Evolutionary conservation across 2,797 vertebrate species (phyloP), one percentile per base, ranked within the genome.

Genomic region (Thamnophis elegans): DNA sequence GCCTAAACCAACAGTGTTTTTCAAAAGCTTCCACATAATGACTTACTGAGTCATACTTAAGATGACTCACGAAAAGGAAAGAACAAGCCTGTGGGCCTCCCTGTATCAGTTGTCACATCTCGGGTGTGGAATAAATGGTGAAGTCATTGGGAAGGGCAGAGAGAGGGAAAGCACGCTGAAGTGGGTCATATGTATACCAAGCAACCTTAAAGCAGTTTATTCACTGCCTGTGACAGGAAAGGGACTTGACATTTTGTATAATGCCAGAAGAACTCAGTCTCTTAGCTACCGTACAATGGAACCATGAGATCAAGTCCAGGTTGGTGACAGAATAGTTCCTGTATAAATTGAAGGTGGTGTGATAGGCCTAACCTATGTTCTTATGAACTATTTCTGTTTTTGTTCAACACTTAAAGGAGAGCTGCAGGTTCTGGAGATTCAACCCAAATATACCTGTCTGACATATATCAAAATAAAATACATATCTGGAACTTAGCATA

Each of bases 31-130:
- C 96, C 97, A 97, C 97, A 98, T 97, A 98, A 98, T 89, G 97
- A 97, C 55, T 98, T 96, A 97, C 56, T 98, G 97, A 98, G 96
- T 98, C 96, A 97, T 96, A 97, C 95, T 93, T 0, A 1, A 97
- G 97, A 97, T 98, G 97, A 98, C 95, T 98, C 97, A 98, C 92
- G 94, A 94, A 96, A 94, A 96, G 97, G 97, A 98, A 98, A 96
- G 95, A 95, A 96, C 87, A 93, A 95, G 97, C 94, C 6, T 65
- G 78, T 96, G 91, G 93, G 89, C 94, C 94, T 97, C 89, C 54
- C 97, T 87, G 8, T 97, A 97, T 98, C 97, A 94, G 85, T 94
- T 91, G 92, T 96, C 96, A 93, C 97, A 97, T 93, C 51, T 55
- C 16, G 87, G 90, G 86, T 89, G 90, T 65, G 90, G 86, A 91